Evolutionary conservation across 2,888 invertebrate genomes (phyloP).

Genomic region (Troglohyphantes excavatus): DNA sequence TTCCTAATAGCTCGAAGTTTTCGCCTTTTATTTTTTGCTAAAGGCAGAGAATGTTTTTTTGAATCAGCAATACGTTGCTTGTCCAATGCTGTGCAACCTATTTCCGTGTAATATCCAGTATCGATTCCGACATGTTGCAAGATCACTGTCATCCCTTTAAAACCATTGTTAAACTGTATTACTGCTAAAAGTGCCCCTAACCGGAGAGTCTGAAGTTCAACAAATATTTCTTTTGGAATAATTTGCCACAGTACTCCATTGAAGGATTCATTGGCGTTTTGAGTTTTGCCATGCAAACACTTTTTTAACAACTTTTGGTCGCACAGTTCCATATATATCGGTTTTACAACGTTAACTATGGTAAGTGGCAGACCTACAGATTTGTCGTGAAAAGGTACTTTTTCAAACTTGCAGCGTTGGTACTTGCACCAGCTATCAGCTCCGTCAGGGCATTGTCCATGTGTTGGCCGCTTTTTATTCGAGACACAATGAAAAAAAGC

Average conservation of each 20-base stretch:
- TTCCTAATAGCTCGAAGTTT: too few relatives aligned
- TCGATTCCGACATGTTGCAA: neutral
- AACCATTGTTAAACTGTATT: neutral
- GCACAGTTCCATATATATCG: conserved; percentile 21
- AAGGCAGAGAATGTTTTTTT: too few relatives aligned
- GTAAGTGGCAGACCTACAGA: neutral
- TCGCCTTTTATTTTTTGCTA: too few relatives aligned
- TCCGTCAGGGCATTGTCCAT: conserved; percentile 31
- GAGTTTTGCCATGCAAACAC: conserved; percentile 38
- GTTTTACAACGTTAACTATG: conserved; percentile 5
- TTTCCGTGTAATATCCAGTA: neutral
- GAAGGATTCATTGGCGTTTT: conserved; percentile 43
- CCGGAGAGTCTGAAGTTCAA: neutral
- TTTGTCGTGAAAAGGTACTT: neutral
- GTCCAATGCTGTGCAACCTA: too few relatives aligned
- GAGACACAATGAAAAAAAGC: conserved; percentile 19
- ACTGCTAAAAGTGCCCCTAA: neutral
- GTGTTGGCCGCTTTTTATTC: neutral
- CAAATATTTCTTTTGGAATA: neutral
- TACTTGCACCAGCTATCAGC: conserved; percentile 25
- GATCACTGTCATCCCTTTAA: neutral
- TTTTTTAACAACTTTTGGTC: conserved; percentile 21
- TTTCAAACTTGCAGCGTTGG: neutral
- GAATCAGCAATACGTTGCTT: too few relatives aligned
- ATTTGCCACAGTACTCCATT: conserved; percentile 34